phyloP scores from a whole-genome alignment of 2,113 vertebrate genomes.

The Morone saxatilis region DNA sequence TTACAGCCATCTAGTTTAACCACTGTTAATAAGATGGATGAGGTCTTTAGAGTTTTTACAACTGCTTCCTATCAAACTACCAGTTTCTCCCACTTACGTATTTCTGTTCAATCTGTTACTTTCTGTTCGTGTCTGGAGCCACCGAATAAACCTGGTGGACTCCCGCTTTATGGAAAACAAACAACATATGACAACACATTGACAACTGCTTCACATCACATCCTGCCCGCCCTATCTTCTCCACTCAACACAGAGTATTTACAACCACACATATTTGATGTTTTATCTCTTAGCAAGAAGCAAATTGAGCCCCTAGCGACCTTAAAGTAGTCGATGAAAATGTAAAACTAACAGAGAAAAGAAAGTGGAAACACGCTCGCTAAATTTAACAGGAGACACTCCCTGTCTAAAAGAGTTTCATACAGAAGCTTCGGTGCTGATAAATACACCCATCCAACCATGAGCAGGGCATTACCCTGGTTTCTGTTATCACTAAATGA shows the following conservation, averaged over 20 bases:
- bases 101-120: neutral
- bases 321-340: neutral
- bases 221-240: neutral
- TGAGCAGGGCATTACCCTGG: conserved; percentile 57
- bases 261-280: neutral
- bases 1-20: neutral
- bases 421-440: conserved; percentile 45
- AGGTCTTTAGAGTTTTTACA: neutral
- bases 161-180: neutral
- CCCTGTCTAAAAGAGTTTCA: conserved; percentile 37
- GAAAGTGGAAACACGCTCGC: conserved; percentile 46
- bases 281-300: neutral
- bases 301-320: neutral
- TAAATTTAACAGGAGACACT: conserved; percentile 62
- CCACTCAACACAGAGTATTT: neutral
- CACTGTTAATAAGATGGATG: conserved; percentile 1
- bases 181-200: neutral
- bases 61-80: neutral
- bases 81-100: too few relatives aligned
- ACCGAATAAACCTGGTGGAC: neutral
- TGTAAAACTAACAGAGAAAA: neutral
- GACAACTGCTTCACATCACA: neutral
- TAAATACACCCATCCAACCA: conserved; percentile 57
- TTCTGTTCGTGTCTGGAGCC: too few relatives aligned
- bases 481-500: conserved; percentile 71